Evolutionary conservation across 2,888 invertebrate species (phyloP), one percentile per base, ranked within the genome.

Genomic region (Prionchulus punctatus): DNA sequence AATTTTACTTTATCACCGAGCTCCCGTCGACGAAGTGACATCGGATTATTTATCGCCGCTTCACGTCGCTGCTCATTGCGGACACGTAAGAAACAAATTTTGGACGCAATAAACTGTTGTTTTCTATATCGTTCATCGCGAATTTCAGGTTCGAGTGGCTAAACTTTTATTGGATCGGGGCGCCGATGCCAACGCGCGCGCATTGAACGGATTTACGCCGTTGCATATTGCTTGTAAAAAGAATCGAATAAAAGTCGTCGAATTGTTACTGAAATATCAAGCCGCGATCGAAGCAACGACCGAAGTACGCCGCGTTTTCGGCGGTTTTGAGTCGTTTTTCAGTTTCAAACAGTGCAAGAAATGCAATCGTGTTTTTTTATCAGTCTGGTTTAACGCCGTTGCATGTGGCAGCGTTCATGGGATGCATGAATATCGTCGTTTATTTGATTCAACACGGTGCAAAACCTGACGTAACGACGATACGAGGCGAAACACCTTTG

Each of bases 171-270:
- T 96, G 56, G 94, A 96, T 71, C 80, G 91, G 63, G 91, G 90
- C 69, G 96, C 96, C n/a, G 96, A 99, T 73, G 89, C 94, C 0
- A 96, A 98, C 71, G 88, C 96, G 0, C 78, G 98, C 59, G 94
- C 94, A 1, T 77, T 94, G 57, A 99, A 99, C 70, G 98, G 98
- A 3, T 99, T 98, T 73, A 96, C 96, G 1, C 94, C 96, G 0
- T 79, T 98, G 60, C 96, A 98, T 72, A 96, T 98, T 71, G 98
- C 98, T 49, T 98, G 98, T 77, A 98, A 98, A 79, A 98, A 99
- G 78, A 98, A 98, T 76, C 80, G 96, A 64, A 90, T 94, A 71
- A 96, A 96, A 76, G 77, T 99, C 43, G 94, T 96, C 42, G 98
- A 99, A 73, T 77, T 99, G 62, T 79, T 99, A 51, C 78, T 99